A percentile compares a stretch with the other conserved stretches of the same genome.
These are phyloP conservation scores for Cinclus mexicanus DNA, from an alignment of 2,113 vertebrate species.

Conservation along the genomic window DNA sequence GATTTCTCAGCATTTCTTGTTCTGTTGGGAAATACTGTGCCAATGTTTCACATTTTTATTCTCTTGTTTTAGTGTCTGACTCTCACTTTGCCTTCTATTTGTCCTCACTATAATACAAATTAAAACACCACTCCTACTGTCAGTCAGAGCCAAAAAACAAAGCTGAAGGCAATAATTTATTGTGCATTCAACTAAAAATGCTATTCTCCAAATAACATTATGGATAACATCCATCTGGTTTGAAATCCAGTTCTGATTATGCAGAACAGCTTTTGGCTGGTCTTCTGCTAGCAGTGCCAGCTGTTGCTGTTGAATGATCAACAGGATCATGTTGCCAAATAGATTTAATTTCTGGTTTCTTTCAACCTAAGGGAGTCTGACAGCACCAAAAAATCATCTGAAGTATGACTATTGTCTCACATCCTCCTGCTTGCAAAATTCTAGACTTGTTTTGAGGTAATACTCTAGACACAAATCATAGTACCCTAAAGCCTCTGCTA, in stretches of 20 bases:
- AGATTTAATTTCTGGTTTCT: neutral
- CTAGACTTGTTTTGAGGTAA: neutral
- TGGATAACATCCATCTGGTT: conserved; percentile 54
- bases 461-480: neutral
- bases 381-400: neutral
- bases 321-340: neutral
- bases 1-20: conserved; percentile 35
- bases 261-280: conserved; percentile 51
- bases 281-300: conserved; percentile 17
- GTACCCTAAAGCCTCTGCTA: neutral
- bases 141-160: conserved; percentile 35
- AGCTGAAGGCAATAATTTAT: conserved; percentile 37
- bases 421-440: neutral
- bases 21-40: conserved; percentile 20
- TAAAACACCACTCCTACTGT: neutral
- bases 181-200: conserved; percentile 8
- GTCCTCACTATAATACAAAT: conserved; percentile 34
- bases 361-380: neutral
- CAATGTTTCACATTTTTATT: conserved; percentile 23
- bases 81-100: conserved; percentile 55
- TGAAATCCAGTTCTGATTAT: conserved; percentile 47
- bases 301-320: conserved; percentile 50
- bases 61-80: conserved; percentile 28
- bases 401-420: neutral
- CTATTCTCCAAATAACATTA: conserved; percentile 39